phyloP scores from a whole-genome alignment of 2,888 invertebrate genomes.

The Lomographa bimaculata region DNA sequence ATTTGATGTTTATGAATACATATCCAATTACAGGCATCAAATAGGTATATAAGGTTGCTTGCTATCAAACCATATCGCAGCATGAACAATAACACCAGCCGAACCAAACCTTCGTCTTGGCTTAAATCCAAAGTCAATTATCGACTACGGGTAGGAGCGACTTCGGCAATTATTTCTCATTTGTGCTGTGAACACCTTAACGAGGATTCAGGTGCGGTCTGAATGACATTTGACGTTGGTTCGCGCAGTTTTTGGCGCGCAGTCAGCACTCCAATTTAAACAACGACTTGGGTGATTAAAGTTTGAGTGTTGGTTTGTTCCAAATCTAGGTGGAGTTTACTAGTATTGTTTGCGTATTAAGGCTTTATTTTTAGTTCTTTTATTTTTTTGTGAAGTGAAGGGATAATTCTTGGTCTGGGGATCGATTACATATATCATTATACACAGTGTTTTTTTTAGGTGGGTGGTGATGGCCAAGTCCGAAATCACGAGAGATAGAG shows the following conservation, averaged over 20 bases:
- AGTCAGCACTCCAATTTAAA: constrained; percentile 60
- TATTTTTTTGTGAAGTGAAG: too few relatives aligned
- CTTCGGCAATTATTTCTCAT: constrained; percentile 76
- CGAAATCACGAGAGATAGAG: too few relatives aligned
- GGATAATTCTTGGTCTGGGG: too few relatives aligned
- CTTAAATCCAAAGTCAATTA: constrained; percentile 75
- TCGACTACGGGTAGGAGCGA: constrained; percentile 52
- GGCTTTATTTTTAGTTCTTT: too few relatives aligned
- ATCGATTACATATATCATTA: too few relatives aligned
- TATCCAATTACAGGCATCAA: too few relatives aligned
- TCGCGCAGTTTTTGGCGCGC: constrained; percentile 63
- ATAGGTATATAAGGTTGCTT: too few relatives aligned
- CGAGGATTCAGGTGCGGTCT: constrained; percentile 60
- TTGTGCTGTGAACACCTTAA: constrained; percentile 68
- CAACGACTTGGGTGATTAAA: constrained; percentile 50
- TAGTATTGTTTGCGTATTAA: constrained; percentile 11
- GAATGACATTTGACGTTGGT: constrained; percentile 60
- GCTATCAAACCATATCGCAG: constrained; percentile 7
- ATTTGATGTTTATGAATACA: too few relatives aligned
- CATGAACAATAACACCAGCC: constrained; percentile 3
- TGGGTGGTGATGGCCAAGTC: too few relatives aligned
- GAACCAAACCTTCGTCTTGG: constrained; percentile 50
- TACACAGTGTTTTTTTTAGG: too few relatives aligned
- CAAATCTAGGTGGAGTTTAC: constrained; percentile 6
- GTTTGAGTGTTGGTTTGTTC: constrained; percentile 27